phyloP scores from a whole-genome alignment of 2,113 vertebrate species.

The Pleuronectes platessa region DNA sequence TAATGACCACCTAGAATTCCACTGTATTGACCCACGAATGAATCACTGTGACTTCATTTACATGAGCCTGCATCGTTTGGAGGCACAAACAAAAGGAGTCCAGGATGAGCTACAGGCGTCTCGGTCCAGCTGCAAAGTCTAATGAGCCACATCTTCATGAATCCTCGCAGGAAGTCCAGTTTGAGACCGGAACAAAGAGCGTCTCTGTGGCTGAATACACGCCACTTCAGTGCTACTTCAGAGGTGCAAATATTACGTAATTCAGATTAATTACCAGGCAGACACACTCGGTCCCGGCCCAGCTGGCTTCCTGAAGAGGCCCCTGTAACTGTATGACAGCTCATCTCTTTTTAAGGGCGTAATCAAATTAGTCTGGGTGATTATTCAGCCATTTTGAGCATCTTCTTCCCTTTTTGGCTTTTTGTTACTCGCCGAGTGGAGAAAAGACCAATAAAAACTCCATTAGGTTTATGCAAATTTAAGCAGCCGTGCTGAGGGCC shows the following conservation, averaged over 20 bases:
- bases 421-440: constrained; percentile 55
- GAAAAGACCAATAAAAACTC: constrained; percentile 78
- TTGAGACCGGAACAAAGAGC: constrained; percentile 49
- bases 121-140: constrained; percentile 23
- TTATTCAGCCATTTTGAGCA: constrained; percentile 75
- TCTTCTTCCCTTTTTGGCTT: constrained; percentile 47
- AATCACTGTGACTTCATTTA: constrained; percentile 58
- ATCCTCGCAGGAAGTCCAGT: constrained; percentile 27
- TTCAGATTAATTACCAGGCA: constrained; percentile 70
- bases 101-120: not conserved
- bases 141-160: constrained; percentile 30
- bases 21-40: constrained; percentile 43
- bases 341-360: constrained; percentile 65
- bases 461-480: constrained; percentile 83
- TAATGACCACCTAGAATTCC: constrained; percentile 68
- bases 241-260: constrained; percentile 58
- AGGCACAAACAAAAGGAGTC: constrained; percentile 19
- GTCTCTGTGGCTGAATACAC: constrained; percentile 25
- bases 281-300: constrained; percentile 40
- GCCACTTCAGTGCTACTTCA: constrained; percentile 55
- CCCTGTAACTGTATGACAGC: constrained; percentile 69
- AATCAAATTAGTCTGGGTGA: constrained; percentile 76
- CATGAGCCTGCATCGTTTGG: constrained; percentile 57
- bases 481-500: constrained; percentile 54
- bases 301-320: constrained; percentile 63